Evolutionary conservation across 2,797 vertebrate species (phyloP), one percentile per base, ranked within the genome.

Genomic region (Loris lydekkerianus): DNA sequence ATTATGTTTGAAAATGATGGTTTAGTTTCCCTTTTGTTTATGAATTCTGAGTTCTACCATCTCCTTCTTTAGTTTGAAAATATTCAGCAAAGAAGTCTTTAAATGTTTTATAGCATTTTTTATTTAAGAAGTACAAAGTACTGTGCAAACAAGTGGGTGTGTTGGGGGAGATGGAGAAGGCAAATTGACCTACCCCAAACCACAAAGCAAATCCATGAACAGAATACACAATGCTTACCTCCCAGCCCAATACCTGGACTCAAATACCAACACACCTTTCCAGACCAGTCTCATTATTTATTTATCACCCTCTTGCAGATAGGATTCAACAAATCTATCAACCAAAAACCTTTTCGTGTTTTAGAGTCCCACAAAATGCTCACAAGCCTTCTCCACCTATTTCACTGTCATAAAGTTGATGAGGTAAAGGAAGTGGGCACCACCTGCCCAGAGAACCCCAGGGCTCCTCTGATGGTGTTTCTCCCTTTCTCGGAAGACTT

Each of bases 61-160:
- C 53, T 96, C 23, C 23, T 49, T 76, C 73, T 73, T 78, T 83
- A 63, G 49, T 97, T 86, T 93, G 92, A 95, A 96, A 95, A 83
- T 86, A 82, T 88, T 78, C 84, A 86, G 84, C 80, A 92, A 97
- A 89, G 82, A 95, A 95, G 77, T 78, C 86, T 93, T 96, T 97
- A 94, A 97, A 83, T 94, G 84, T 95, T 78, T 77, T 84, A 60
- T 15, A 80, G 56, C 96, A 95, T 94, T 37, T 96, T 95, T 97
- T 96, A 96, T 97, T 96, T 96, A 96, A 97, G 13, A 78, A 96
- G 86, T 43, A 69, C 81, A 90, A 89, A 97, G 97, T 90, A 95
- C 94, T 95, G 31, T 78, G 34, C 90, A 91, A 95, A 85, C 58
- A 80, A 92, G 27, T 49, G 25, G 27, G 9, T 43, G 65, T 86